Evolutionary conservation across 2,113 vertebrate genomes (phyloP).

Genomic region (Nanorana parkeri): DNA sequence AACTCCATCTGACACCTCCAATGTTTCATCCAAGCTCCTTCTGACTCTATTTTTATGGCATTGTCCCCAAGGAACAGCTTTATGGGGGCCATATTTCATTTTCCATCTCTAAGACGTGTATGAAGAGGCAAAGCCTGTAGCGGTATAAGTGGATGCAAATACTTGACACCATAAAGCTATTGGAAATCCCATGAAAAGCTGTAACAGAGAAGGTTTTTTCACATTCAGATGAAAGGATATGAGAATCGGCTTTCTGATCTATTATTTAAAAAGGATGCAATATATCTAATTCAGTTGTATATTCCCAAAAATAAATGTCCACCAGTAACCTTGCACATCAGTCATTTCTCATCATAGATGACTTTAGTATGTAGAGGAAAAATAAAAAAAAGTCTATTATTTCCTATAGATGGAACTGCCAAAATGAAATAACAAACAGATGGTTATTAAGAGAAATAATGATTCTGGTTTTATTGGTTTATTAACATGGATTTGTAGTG

Average conservation of each 20-base stretch:
- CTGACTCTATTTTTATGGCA: conserved; percentile 47
- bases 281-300: conserved; percentile 39
- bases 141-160: conserved; percentile 48
- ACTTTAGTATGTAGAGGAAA: not conserved
- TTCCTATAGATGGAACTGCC: conserved; percentile 2
- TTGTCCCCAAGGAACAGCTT: conserved; percentile 53
- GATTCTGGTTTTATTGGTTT: no score
- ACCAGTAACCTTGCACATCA: conserved; percentile 9
- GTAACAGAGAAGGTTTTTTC: conserved; percentile 12
- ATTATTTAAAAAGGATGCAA: conserved; percentile 43
- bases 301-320: conserved; percentile 29
- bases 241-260: conserved; percentile 37
- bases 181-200: conserved; percentile 40
- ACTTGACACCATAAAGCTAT: conserved; percentile 50
- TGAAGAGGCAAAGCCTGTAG: conserved; percentile 20
- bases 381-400: not conserved
- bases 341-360: conserved; percentile 8
- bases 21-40: conserved; percentile 44
- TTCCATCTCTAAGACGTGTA: conserved; percentile 38
- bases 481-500: no score
- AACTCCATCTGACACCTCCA: conserved; percentile 50
- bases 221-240: conserved; percentile 23
- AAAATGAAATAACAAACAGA: not conserved
- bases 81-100: conserved; percentile 50
- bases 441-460: no score